A percentile compares a stretch with the other conserved stretches of the same genome.
These are phyloP conservation scores for Kryphioiulus occultus DNA, from an alignment of 2,888 invertebrate species.

Conservation along the genomic window DNA sequence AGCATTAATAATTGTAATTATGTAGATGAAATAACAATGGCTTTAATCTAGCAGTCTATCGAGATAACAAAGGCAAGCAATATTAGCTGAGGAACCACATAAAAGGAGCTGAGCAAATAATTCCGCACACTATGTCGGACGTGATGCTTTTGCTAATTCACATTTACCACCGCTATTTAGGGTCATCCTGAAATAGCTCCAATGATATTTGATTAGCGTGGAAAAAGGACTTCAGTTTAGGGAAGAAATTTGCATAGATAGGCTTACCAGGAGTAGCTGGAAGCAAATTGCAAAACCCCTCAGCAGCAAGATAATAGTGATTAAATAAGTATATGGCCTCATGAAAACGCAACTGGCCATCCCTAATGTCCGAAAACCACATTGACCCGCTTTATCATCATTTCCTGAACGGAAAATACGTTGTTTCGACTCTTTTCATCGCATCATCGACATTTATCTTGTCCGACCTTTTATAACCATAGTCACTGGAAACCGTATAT, in stretches of 20 bases:
- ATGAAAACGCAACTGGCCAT: neutral
- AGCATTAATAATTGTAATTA: constrained; percentile 23
- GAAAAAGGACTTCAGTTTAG: constrained; percentile 3
- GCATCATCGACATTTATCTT: neutral
- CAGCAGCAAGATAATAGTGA: neutral
- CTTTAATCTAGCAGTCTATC: neutral
- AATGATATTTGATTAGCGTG: constrained; percentile 4
- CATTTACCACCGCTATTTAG: neutral
- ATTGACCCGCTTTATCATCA: constrained; percentile 14
- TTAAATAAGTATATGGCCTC: constrained; percentile 7
- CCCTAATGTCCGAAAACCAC: constrained; percentile 6
- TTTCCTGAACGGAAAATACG: neutral
- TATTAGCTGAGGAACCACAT: neutral
- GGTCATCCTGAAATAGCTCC: constrained; percentile 16
- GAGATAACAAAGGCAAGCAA: neutral
- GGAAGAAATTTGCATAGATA: neutral
- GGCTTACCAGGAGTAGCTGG: neutral
- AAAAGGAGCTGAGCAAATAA: neutral
- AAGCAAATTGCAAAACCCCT: neutral
- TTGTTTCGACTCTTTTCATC: constrained; percentile 2
- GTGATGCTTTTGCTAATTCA: neutral
- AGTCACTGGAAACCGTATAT: neutral
- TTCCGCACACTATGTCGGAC: neutral
- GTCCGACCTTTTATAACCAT: constrained; percentile 4
- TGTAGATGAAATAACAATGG: neutral